A percentile compares a stretch with the other conserved stretches of the same genome.
Evolutionary conservation across 2,888 invertebrate species (phyloP).

Genomic region (Dicranocentrus wangi): DNA sequence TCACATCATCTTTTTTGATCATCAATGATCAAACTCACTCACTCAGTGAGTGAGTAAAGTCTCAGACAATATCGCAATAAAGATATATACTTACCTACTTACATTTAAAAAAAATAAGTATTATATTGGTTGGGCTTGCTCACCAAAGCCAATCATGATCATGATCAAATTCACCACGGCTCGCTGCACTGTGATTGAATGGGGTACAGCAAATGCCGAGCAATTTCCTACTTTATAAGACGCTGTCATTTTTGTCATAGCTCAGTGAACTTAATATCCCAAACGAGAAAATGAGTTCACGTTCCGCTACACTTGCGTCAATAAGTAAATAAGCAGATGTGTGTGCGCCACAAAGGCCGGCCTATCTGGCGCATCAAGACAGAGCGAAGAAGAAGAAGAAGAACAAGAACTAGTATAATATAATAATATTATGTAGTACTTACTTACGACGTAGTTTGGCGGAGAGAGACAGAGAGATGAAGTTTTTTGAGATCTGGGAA

Average conservation of each 20-base stretch:
- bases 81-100: not conserved
- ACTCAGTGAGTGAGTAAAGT: too few species aligned
- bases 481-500: too few species aligned
- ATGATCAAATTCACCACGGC: slow-evolving; percentile 60
- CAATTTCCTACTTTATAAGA: slow-evolving; percentile 63
- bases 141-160: slow-evolving; percentile 37
- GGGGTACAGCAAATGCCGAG: slow-evolving; percentile 52
- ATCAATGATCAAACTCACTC: slow-evolving; percentile 26
- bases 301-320: not conserved
- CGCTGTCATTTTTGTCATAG: slow-evolving; percentile 33
- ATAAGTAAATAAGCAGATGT: slow-evolving; percentile 12
- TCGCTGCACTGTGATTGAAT: slow-evolving; percentile 58
- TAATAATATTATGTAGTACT: not conserved
- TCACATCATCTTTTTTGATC: slow-evolving; percentile 33
- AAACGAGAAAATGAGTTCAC: not conserved
- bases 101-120: not conserved
- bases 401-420: not conserved
- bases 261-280: slow-evolving; percentile 34
- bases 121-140: not conserved
- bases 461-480: too few species aligned
- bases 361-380: too few species aligned
- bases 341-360: not conserved
- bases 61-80: not conserved
- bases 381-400: not conserved
- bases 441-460: too few species aligned